Evolutionary conservation across 2,888 invertebrate genomes (phyloP).

Genomic region (Leucozona laternaria): DNA sequence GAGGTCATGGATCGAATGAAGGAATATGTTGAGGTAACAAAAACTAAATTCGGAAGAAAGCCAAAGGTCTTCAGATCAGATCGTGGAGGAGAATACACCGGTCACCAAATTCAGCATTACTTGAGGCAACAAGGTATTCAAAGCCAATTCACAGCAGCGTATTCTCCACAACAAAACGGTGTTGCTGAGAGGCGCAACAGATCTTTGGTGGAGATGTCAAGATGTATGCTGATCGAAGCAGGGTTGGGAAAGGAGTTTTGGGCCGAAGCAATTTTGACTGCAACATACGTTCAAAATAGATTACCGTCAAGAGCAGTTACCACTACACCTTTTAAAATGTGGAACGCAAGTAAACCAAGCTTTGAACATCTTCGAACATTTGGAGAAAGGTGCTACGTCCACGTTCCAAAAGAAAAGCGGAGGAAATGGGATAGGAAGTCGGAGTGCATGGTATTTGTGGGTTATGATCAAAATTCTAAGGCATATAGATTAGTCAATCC

Average conservation of each 20-base stretch:
- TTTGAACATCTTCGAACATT: neutral
- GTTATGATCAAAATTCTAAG: slow-evolving; percentile 11
- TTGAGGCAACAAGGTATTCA: slow-evolving; percentile 1
- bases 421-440: slow-evolving; percentile 4
- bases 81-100: neutral
- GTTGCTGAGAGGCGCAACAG: neutral
- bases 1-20: too few species aligned
- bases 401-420: neutral
- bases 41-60: slow-evolving; percentile 1
- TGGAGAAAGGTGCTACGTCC: neutral
- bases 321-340: too few species aligned
- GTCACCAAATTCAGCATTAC: neutral
- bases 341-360: neutral
- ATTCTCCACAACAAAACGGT: slow-evolving; percentile 1
- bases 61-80: neutral
- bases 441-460: too few species aligned
- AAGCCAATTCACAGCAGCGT: too few species aligned
- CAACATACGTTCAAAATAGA: too few species aligned
- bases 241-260: neutral
- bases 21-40: too few species aligned
- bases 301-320: too few species aligned
- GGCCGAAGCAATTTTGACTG: too few species aligned
- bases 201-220: neutral
- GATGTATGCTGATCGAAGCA: too few species aligned
- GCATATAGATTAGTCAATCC: neutral